Percentiles rank a stretch among this genome's conserved stretches.
phyloP scores from a whole-genome alignment of 2,888 invertebrate species.

The Noctua pronuba region DNA sequence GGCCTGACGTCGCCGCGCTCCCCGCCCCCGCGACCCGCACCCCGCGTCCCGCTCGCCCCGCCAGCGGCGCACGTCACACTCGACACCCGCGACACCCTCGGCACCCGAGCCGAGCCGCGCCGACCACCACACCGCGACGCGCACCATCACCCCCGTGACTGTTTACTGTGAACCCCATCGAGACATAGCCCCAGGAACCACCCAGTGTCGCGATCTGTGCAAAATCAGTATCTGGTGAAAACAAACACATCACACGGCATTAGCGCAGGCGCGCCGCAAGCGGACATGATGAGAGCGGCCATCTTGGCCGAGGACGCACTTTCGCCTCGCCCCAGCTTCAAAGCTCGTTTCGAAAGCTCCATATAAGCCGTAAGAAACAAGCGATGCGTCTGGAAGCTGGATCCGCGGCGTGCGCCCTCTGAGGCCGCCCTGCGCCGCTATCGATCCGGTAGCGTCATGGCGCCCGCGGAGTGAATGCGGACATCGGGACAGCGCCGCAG shows the following conservation, averaged over 20 bases:
- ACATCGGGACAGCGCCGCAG: slow-evolving; percentile 86
- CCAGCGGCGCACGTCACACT: slow-evolving; percentile 78
- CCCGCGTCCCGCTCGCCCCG: slow-evolving; percentile 63
- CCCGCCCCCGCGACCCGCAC: slow-evolving; percentile 59
- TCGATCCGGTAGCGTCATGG: slow-evolving; percentile 88
- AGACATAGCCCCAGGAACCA: slow-evolving; percentile 60
- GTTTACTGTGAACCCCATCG: slow-evolving; percentile 71
- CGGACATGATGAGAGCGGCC: slow-evolving; percentile 89
- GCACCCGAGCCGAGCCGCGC: slow-evolving; percentile 68
- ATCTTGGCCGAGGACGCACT: slow-evolving; percentile 88
- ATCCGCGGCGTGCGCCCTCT: slow-evolving; percentile 83
- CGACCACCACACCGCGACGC: slow-evolving; percentile 74
- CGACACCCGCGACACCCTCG: slow-evolving; percentile 75
- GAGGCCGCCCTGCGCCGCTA: slow-evolving; percentile 88
- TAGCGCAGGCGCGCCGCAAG: slow-evolving; percentile 88
- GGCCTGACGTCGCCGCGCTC: slow-evolving; percentile 75
- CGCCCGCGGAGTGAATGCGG: slow-evolving; percentile 89
- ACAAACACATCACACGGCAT: slow-evolving; percentile 86
- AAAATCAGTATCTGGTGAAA: slow-evolving; percentile 81
- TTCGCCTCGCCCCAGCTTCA: slow-evolving; percentile 89
- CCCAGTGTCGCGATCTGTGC: slow-evolving; percentile 72
- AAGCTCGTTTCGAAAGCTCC: slow-evolving; percentile 80
- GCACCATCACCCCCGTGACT: slow-evolving; percentile 74
- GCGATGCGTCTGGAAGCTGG: slow-evolving; percentile 82
- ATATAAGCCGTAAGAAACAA: slow-evolving; percentile 72